A percentile compares a stretch with the other conserved stretches of the same genome.
phyloP scores from a whole-genome alignment of 2,113 vertebrate species.

The Pungitius pungitius region DNA sequence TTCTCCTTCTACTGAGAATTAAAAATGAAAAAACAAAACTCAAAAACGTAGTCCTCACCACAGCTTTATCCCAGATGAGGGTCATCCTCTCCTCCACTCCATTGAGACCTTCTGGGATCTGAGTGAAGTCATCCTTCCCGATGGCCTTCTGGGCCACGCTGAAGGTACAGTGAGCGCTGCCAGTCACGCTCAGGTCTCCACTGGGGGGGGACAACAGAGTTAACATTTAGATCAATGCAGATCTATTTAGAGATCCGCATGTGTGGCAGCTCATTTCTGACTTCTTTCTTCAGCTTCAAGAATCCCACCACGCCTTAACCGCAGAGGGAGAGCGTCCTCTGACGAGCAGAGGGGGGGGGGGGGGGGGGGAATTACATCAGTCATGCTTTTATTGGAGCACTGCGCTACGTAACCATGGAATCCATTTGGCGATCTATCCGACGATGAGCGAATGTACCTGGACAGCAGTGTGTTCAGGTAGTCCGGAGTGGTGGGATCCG shows the following conservation, averaged over 20 bases:
- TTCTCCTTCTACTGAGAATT: neutral
- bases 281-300: neutral
- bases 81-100: constrained; percentile 96
- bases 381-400: neutral
- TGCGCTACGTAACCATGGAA: neutral
- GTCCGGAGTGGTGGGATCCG: constrained; percentile 96
- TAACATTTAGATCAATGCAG: too few species aligned
- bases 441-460: constrained; percentile 83
- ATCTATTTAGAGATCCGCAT: neutral
- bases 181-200: constrained; percentile 92
- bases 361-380: neutral
- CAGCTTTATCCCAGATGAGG: constrained; percentile 98
- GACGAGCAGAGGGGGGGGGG: neutral
- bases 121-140: constrained; percentile 98
- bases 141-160: constrained; percentile 97
- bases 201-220: constrained; percentile 68
- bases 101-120: constrained; percentile 95
- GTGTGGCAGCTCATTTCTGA: neutral
- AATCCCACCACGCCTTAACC: neutral
- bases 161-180: constrained; percentile 97
- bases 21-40: neutral
- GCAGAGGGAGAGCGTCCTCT: neutral
- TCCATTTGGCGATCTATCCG: neutral
- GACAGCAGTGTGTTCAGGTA: constrained; percentile 95
- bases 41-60: constrained; percentile 83